Base-by-base conservation (phyloP, 2,888 invertebrate genomes). In the Nomada goodeniana region DNA sequence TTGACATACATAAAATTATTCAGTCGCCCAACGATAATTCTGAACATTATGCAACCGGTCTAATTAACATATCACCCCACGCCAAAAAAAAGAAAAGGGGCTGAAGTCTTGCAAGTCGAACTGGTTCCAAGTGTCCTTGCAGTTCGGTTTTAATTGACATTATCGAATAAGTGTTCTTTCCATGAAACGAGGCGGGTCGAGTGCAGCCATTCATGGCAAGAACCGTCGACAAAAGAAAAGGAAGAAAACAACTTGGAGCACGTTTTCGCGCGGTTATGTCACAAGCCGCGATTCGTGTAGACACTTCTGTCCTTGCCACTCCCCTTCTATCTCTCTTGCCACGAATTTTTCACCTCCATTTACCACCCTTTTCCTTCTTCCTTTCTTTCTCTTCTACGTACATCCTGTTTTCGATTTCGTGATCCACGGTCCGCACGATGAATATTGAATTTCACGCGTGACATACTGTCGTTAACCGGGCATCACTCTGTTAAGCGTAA, bases 221-320 rank as follows among this genome's bases (percentile, higher is more conserved):
- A 57, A 72, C 52, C 36, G 36, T 67, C 52, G 55, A 53, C 65
- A 47, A 52, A 13, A 50, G 61, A 55, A 67, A 83, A 76, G 68
- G 59, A 61, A 61, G 61, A 59, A 77, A 60, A 52, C 64, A 18
- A 18, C 15, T 11, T 7, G 70, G 36, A 83, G 71, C 61, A 69
- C 59, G 82, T 85, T 75, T 68, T 82, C 75, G 67, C 67, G 26
- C 67, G 83, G 76, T 86, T 85, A 86, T 83, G 86, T 86, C 85
- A 83, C 73, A 83, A 71, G 85, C 72, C 72, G 60, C n/a, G 67
- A 52, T 53, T 68, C 63, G 52, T 36, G 61, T 61, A 67, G 63
- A 50, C 74, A 67, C 47, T 57, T 78, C 72, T 64, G 64, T 75
- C 71, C 78, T 59, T 53, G 60, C 72, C 68, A 18, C 18, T 59